Evolutionary conservation across 2,888 invertebrate genomes (phyloP).

Genomic region (Scaptomyza reducta): DNA sequence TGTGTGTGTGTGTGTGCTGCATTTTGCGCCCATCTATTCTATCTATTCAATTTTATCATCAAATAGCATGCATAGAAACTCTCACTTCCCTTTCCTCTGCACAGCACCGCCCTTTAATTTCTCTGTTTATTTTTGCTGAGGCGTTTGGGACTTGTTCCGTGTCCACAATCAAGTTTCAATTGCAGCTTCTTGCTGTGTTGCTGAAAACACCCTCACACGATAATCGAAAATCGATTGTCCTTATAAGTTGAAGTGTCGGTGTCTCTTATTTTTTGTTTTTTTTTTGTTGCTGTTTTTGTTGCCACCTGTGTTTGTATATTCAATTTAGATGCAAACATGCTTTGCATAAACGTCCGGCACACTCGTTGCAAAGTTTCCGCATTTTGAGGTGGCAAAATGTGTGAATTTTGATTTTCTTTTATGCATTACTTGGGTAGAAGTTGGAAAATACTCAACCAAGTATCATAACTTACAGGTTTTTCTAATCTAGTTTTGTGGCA

Average conservation of each 20-base stretch:
- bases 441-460: background rate
- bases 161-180: conserved; percentile 47
- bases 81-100: background rate
- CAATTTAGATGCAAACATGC: conserved; percentile 48
- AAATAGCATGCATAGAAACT: conserved; percentile 26
- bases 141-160: conserved; percentile 21
- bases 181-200: conserved; percentile 26
- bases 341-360: conserved; percentile 50
- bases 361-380: conserved; percentile 38
- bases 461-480: background rate
- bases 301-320: conserved; percentile 26
- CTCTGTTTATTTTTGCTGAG: conserved; percentile 13
- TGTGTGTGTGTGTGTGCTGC: conserved; percentile 9
- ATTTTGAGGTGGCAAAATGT: conserved; percentile 25
- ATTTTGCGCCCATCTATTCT: conserved; percentile 8
- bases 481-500: background rate
- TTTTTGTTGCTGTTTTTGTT: background rate
- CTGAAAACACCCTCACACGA: conserved; percentile 16
- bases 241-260: conserved; percentile 45
- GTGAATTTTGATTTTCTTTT: conserved; percentile 52
- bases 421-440: conserved; percentile 11
- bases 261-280: background rate
- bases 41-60: conserved; percentile 31
- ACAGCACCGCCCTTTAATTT: conserved; percentile 10
- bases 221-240: conserved; percentile 71